Base-by-base conservation (phyloP, 1,140 invertebrate genomes). In the Idris sp. region DNA sequence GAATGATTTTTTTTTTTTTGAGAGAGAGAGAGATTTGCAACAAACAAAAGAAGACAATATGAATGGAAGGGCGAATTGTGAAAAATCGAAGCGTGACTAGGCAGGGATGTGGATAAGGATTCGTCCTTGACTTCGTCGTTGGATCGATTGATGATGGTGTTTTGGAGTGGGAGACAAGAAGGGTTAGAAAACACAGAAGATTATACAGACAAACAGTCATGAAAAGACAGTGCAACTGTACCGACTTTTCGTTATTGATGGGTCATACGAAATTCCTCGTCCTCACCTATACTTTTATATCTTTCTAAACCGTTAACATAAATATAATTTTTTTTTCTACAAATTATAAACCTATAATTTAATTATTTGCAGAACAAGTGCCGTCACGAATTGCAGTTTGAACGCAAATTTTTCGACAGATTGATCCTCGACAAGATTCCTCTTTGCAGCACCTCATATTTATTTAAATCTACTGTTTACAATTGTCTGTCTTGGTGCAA, bases 371-470 rank as follows among this genome's bases (percentile, higher is more conserved):
- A n/a, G n/a, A n/a, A n/a, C n/a, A n/a, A n/a, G n/a, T n/a, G n/a
- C n/a, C n/a, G n/a, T n/a, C n/a, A n/a, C n/a, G n/a, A n/a, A n/a
- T n/a, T n/a, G n/a, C n/a, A n/a, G n/a, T n/a, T n/a, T n/a, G n/a
- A n/a, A n/a, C n/a, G n/a, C n/a, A n/a, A n/a, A n/a, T n/a, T n/a
- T n/a, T n/a, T n/a, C n/a, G n/a, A n/a, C n/a, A n/a, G n/a, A n/a
- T n/a, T n/a, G n/a, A n/a, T n/a, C n/a, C n/a, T n/a, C n/a, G n/a
- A n/a, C n/a, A 76, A 76, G 74, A 69, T 76, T 76, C 74, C 68
- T 76, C 74, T 76, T 76, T 76, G 74, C 74, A 73, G 58, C 68
- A 71, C 36, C 73, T 61, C 58, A 31, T 58, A 49, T 38, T 53
- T 69, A 25, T 18, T 59, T 65, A 59, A 9, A n/a, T n/a, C 49